These are phyloP conservation scores for Littorina saxatilis DNA, from an alignment of 1,140 invertebrate species.

Conservation along the genomic window DNA sequence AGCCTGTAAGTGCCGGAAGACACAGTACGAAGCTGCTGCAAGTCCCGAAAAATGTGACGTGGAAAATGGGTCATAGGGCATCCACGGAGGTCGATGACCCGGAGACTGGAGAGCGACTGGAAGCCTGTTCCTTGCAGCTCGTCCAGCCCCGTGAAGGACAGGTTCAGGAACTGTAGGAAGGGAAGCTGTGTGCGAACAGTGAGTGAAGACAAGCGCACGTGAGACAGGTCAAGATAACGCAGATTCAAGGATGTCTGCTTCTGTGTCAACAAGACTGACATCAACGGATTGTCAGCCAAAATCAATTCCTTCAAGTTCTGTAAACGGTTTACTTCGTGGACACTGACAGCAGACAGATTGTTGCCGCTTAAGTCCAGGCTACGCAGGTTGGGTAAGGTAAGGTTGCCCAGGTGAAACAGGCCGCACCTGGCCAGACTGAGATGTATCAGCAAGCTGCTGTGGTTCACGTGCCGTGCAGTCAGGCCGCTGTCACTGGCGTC, in stretches of 20 bases:
- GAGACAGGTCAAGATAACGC: neutral
- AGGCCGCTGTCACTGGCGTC: neutral
- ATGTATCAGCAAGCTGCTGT: neutral
- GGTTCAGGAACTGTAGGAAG: constrained; percentile 24
- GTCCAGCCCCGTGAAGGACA: neutral
- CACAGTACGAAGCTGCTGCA: constrained; percentile 15
- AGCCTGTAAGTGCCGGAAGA: constrained; percentile 47
- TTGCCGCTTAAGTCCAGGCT: constrained; percentile 11
- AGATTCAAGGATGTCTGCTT: neutral
- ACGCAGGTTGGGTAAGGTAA: neutral
- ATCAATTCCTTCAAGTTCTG: neutral
- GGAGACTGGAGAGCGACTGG: neutral
- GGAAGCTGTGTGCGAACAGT: neutral
- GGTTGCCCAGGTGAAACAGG: neutral
- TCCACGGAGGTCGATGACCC: constrained; percentile 20
- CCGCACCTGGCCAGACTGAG: constrained; percentile 21
- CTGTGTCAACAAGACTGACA: neutral
- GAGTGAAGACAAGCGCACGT: neutral
- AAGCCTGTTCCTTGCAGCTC: neutral
- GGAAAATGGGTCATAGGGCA: constrained; percentile 34
- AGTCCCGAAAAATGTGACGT: constrained; percentile 13
- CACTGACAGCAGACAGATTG: neutral
- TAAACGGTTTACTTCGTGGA: neutral
- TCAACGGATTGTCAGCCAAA: constrained; percentile 3
- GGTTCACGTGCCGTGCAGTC: neutral